These are phyloP conservation scores for Teleogryllus occipitalis DNA, from an alignment of 1,140 invertebrate species.

Conservation along the genomic window DNA sequence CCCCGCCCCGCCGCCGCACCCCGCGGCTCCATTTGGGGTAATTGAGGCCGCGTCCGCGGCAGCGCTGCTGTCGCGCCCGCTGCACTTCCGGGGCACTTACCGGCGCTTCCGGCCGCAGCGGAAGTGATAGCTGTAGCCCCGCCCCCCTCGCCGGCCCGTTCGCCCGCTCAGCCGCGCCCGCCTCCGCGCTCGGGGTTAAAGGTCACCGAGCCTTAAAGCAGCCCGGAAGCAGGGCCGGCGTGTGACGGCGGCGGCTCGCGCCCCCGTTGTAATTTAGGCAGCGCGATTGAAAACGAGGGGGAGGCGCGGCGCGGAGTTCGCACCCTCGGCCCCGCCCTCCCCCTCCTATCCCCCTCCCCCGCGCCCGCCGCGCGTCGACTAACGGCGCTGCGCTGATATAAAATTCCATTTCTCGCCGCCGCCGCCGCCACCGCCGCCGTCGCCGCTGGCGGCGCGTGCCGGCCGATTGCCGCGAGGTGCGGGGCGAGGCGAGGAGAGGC, in stretches of 20 bases:
- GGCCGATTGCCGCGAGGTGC: neutral
- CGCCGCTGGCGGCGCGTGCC: no score
- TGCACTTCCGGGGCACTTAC: neutral
- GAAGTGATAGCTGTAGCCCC: neutral
- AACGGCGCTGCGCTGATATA: neutral
- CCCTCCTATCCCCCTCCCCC: no score
- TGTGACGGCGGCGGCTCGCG: neutral
- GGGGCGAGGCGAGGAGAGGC: no score
- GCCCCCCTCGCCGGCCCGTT: neutral
- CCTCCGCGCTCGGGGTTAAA: neutral
- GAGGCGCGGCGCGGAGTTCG: neutral
- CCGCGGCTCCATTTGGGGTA: neutral
- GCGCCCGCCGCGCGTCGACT: neutral
- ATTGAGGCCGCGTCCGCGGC: neutral
- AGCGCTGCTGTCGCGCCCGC: neutral
- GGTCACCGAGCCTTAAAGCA: neutral
- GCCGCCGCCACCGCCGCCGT: no score
- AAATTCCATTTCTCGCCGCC: neutral
- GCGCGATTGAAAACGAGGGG: neutral
- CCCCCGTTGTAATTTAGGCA: neutral
- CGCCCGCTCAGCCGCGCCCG: neutral
- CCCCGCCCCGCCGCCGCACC: no score
- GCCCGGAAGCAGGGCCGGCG: neutral
- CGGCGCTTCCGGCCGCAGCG: constrained; percentile 1
- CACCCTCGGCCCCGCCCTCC: neutral